Conservation (phyloP, 2,113 vertebrate species). For the Hydrochoerus hydrochaeris region DNA sequence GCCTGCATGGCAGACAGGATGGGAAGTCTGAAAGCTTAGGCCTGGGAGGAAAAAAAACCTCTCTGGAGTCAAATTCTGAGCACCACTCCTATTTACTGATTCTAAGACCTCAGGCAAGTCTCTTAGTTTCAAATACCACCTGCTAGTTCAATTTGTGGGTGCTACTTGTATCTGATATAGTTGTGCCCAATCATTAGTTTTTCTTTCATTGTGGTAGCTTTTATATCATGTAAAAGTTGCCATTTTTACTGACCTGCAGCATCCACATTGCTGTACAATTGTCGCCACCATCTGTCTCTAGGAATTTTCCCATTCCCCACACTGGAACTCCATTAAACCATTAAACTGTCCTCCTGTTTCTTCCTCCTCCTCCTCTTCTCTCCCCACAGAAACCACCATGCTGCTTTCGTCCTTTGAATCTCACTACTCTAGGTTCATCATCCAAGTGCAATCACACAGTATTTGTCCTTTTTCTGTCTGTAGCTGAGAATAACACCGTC, state of each 20-base stretch:
- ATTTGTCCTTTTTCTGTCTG: not conserved
- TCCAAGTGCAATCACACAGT: not conserved
- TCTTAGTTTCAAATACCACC: not conserved
- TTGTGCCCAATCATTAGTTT: not conserved
- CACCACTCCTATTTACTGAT: not conserved
- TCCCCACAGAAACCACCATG: not conserved
- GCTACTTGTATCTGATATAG: not conserved
- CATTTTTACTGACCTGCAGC: not conserved
- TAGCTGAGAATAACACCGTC: not conserved
- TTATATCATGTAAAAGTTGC: not conserved
- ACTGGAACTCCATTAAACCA: not conserved
- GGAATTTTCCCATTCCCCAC: not conserved
- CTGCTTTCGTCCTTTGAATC: not conserved
- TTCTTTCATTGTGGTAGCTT: not conserved
- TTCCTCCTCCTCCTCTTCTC: not conserved
- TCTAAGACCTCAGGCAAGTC: constrained; percentile 1
- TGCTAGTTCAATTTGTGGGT: not conserved
- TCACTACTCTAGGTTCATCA: not conserved
- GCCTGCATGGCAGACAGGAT: not conserved
- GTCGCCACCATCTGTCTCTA: not conserved
- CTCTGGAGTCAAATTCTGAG: not conserved
- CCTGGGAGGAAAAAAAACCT: not conserved
- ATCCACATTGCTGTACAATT: not conserved
- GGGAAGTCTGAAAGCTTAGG: not conserved
- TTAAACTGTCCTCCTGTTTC: too few species aligned